Conservation (phyloP, 2,888 invertebrate genomes). For the Tyria jacobaeae region DNA sequence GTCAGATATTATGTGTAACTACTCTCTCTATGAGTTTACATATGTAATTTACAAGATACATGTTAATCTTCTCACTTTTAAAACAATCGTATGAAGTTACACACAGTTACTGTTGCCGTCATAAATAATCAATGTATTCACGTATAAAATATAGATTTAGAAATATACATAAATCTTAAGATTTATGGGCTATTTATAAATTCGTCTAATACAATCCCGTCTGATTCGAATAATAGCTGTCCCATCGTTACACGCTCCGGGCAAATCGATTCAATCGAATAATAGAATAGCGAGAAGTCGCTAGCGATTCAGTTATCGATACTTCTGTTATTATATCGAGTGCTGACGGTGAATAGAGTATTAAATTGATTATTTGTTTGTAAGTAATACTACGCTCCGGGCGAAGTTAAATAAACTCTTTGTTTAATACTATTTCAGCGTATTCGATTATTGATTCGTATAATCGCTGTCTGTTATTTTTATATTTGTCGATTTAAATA, state of each 20-base stretch:
- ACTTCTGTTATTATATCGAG: slow-evolving; percentile 71
- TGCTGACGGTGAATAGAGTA: slow-evolving; percentile 70
- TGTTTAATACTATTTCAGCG: slow-evolving; percentile 48
- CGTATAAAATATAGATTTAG: slow-evolving; percentile 25
- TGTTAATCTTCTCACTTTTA: too few species aligned
- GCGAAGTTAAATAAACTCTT: slow-evolving; percentile 64
- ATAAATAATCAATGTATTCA: neutral
- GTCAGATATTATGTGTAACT: neutral
- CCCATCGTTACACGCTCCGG: slow-evolving; percentile 60
- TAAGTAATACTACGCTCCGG: slow-evolving; percentile 66
- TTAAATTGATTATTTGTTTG: slow-evolving; percentile 73
- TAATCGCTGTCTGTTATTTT: slow-evolving; percentile 43
- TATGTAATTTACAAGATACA: too few species aligned
- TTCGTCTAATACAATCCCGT: slow-evolving; percentile 55
- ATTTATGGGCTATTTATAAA: slow-evolving; percentile 55
- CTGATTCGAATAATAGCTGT: slow-evolving; percentile 64
- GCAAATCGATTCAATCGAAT: slow-evolving; percentile 69
- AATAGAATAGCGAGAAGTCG: slow-evolving; percentile 70
- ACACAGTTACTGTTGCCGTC: neutral
- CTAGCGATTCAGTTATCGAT: slow-evolving; percentile 70
- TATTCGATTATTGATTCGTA: slow-evolving; percentile 51
- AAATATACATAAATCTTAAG: slow-evolving; percentile 44
- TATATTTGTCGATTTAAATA: slow-evolving; percentile 38
- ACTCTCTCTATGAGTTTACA: too few species aligned
- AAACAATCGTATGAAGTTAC: neutral